phyloP scores from a whole-genome alignment of 2,113 vertebrate genomes.

The Piprites chloris region DNA sequence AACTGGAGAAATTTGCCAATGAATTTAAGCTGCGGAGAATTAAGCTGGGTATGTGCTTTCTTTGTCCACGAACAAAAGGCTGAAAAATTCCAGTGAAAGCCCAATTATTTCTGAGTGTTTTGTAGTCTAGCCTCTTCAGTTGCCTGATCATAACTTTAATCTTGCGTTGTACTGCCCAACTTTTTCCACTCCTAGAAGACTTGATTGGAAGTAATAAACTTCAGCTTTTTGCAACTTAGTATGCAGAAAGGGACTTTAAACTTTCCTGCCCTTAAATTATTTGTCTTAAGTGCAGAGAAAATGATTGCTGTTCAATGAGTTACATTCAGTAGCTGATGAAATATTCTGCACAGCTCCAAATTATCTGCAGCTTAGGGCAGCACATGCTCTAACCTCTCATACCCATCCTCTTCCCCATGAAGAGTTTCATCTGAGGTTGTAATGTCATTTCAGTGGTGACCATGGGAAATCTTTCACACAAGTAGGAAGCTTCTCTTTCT shows the following conservation, averaged over 20 bases:
- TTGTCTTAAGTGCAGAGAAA: background rate
- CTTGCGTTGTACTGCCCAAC: background rate
- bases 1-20: slow-evolving; percentile 96
- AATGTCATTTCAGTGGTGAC: background rate
- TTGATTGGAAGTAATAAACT: background rate
- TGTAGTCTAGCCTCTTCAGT: background rate
- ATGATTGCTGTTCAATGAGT: background rate
- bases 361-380: background rate
- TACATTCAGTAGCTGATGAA: background rate
- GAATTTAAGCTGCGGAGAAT: slow-evolving; percentile 97
- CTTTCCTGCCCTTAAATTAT: background rate
- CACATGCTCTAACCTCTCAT: background rate
- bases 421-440: background rate
- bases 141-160: background rate
- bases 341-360: background rate
- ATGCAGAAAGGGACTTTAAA: background rate
- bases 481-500: background rate
- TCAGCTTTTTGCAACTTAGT: background rate
- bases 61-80: accelerated
- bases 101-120: background rate
- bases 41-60: slow-evolving; percentile 86
- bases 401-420: background rate
- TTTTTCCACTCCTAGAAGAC: background rate
- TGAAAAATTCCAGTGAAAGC: background rate
- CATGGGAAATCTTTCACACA: background rate